These are phyloP conservation scores for Ispidina picta DNA, from an alignment of 2,797 vertebrate genomes.

Conservation along the genomic window DNA sequence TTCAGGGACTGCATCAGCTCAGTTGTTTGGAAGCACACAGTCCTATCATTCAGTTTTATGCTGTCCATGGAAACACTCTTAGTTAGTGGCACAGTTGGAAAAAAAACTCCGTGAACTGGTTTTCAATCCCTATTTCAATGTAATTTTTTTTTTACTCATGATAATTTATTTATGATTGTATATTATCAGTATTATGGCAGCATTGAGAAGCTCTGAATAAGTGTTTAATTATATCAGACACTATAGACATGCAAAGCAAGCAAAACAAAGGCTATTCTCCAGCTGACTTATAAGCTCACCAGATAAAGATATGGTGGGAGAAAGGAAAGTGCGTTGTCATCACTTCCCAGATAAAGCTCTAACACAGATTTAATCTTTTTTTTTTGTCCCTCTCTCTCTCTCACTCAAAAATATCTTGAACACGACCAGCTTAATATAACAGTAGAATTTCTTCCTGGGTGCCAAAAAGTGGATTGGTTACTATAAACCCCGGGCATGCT, in stretches of 20 bases:
- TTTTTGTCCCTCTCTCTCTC: background rate
- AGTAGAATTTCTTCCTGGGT: background rate
- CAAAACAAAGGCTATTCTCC: background rate
- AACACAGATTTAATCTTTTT: background rate
- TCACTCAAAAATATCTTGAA: background rate
- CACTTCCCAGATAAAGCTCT: background rate
- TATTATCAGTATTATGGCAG: background rate
- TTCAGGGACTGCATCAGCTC: background rate
- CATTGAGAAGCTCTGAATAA: constrained; percentile 25
- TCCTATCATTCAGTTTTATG: background rate
- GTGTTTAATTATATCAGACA: constrained; percentile 21
- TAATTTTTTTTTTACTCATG: background rate
- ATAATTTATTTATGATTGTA: constrained; percentile 20
- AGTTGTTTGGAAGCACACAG: background rate
- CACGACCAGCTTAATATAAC: background rate
- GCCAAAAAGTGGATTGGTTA: background rate
- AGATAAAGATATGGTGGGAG: background rate
- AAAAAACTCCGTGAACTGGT: background rate
- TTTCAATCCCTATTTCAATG: constrained; percentile 8
- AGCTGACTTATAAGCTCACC: background rate
- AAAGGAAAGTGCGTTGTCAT: constrained; percentile 4
- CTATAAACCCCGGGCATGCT: background rate
- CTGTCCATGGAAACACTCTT: background rate
- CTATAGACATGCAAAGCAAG: constrained; percentile 26
- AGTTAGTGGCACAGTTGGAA: background rate